Base-by-base conservation (phyloP, 1,140 invertebrate genomes). In the Eufriesea mexicana region DNA sequence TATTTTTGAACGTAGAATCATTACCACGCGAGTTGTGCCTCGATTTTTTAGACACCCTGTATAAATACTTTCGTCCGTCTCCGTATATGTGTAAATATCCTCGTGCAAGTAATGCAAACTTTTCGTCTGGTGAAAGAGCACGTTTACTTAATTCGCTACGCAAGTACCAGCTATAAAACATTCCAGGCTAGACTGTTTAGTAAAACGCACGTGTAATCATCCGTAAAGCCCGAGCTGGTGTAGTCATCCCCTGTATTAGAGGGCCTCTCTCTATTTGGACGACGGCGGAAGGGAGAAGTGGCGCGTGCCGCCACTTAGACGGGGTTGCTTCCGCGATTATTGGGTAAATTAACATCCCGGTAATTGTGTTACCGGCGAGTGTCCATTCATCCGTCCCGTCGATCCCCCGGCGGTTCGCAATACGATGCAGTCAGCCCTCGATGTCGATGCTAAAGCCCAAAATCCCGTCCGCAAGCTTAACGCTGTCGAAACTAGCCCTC, bases 301-400 rank as follows among this genome's bases (percentile, higher is more conserved):
- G 83, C 91, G 90, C 92, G 92, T 93, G 91, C 87, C 90, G 90
- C 85, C 89, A 93, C 93, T 93, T 93, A 93, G 91, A 88, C 85
- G 88, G 83, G 88, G 83, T 89, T 89, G 84, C 88, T 88, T 91
- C 80, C 89, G 89, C 90, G 90, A 93, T 94, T 93, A 93, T 93
- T 93, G 90, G 93, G 91, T 93, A 92, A 93, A 93, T 93, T 93
- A 93, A 90, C 90, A 91, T 87, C 85, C 73, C 79, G 86, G 88
- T 93, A 93, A 93, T 93, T 93, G 90, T 84, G 90, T 93, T 93
- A 92, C 84, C 83, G 86, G 84, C 90, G 91, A 90, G 91, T 90
- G 90, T 91, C 90, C 87, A 70, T 88, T 84, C 88, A 68, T 84
- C 84, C 82, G 74, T 81, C 74, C 71, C 61, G 72, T 81, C 79